Base-by-base conservation (phyloP, 2,797 vertebrate species). In the Acanthurus leucopareius region DNA sequence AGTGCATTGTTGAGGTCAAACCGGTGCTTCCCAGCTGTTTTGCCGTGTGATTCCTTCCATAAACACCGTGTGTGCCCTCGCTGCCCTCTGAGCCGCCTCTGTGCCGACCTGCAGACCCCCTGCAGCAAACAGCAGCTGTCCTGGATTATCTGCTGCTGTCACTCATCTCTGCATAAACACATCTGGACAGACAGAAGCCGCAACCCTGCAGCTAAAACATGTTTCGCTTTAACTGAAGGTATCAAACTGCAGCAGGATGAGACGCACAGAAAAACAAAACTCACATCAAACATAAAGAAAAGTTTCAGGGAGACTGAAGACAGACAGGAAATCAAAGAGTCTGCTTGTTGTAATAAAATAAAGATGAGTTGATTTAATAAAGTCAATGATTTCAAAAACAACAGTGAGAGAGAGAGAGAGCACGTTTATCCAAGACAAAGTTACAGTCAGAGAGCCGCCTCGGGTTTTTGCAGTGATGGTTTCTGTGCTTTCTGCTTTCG, bases 141-240 rank as follows among this genome's bases (percentile, higher is more conserved):
- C 22, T 20, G 2, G 1, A 67, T 75, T 75, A 66, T 44, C 63
- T 7, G 16, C 63, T n/a, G 32, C 62, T 60, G 73, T 67, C 73
- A 59, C 8, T 75, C 72, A 75, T 68, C 47, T 53, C 19, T 35
- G 3, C 56, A 60, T 0, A 52, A 68, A 68, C 56, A 60, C 25
- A 35, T 2, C 1, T n/a, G 16, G 16, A 68, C 14, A 10, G 5
- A 40, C 40, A 28, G 51, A 28, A 45, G 51, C 51, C 16, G 10
- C 65, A 53, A 16, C 14, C 1, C n/a, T 25, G 35, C 69, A 42
- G 57, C 56, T 11, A 8, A 38, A 58, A 38, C 11, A 16, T 44
- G 69, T 19, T 62, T 16, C 14, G 32, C 19, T 22, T 44, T 32
- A 32, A 10, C n/a, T 28, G 38, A 10, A 56, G 45, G 45, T 3